Conservation (phyloP, 2,797 vertebrate genomes). For the Nannoperca obscura region DNA sequence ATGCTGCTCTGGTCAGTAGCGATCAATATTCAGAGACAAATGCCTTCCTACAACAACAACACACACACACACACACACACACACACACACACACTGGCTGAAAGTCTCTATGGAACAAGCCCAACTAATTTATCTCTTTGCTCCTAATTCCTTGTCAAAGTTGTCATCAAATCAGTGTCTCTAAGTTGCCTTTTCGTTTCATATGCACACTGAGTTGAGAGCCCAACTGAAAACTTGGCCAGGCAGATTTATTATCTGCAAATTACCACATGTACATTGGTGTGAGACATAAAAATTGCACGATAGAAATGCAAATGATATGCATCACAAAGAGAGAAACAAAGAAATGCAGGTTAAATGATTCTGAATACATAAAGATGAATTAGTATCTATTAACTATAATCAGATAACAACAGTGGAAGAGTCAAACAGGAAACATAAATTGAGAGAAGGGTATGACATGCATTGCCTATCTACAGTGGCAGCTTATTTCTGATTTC, state of each 20-base stretch:
- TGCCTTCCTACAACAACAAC: slow-evolving; percentile 16
- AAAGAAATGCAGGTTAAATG: neutral
- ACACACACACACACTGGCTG: slow-evolving; percentile 15
- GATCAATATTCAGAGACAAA: slow-evolving; percentile 64
- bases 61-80: neutral
- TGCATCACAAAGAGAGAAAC: neutral
- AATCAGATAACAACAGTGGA: neutral
- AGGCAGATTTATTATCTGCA: slow-evolving; percentile 13
- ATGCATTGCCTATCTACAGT: neutral
- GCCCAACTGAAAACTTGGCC: slow-evolving; percentile 1
- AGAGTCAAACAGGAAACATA: no score
- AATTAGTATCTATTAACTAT: neutral
- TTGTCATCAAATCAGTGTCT: slow-evolving; percentile 44
- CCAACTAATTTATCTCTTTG: slow-evolving; percentile 40
- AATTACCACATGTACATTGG: neutral
- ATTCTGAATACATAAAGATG: neutral
- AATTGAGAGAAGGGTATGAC: no score
- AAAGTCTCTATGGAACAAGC: slow-evolving; percentile 28
- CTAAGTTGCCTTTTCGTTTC: slow-evolving; percentile 28
- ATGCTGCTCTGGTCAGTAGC: slow-evolving; percentile 57
- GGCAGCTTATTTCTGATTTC: neutral
- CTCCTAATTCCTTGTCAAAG: slow-evolving; percentile 37
- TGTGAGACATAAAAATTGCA: neutral
- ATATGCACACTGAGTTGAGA: slow-evolving; percentile 26
- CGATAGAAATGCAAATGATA: neutral